phyloP scores from a whole-genome alignment of 2,113 vertebrate genomes.

The Phylloscopus whistleri region DNA sequence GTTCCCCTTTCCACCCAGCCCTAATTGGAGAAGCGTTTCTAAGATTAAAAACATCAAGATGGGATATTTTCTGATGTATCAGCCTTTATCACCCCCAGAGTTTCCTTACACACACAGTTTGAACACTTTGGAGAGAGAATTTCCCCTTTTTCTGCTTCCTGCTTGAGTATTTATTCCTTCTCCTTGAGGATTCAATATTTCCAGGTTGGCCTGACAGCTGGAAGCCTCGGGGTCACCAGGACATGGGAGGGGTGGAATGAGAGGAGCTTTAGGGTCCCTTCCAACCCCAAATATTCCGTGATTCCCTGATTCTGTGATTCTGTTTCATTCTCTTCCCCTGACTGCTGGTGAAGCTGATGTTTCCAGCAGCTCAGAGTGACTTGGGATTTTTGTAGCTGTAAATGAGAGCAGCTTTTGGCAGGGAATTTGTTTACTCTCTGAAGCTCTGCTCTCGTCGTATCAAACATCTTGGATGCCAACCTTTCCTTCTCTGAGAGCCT shows the following conservation, averaged over 20 bases:
- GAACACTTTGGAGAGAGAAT: background rate
- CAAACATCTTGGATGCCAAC: background rate
- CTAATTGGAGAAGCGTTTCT: background rate
- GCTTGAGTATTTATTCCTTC: background rate
- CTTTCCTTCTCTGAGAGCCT: background rate
- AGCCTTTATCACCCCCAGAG: background rate
- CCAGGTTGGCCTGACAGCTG: background rate
- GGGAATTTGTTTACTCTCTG: background rate
- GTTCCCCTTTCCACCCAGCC: background rate
- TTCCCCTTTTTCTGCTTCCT: background rate
- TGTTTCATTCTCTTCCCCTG: background rate
- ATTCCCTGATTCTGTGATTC: background rate
- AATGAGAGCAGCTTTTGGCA: conserved; percentile 43
- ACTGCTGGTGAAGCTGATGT: background rate
- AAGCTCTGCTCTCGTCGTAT: background rate
- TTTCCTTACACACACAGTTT: background rate
- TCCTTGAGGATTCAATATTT: background rate
- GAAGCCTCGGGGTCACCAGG: background rate
- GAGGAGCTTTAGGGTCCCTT: background rate
- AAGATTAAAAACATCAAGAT: background rate
- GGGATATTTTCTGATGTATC: fast-evolving
- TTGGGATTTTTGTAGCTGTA: conserved; percentile 30
- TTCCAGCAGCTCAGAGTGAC: background rate
- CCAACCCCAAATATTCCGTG: fast-evolving
- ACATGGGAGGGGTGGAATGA: fast-evolving